Base-by-base conservation (phyloP, 1,140 invertebrate species). In the Trichoplusia ni region DNA sequence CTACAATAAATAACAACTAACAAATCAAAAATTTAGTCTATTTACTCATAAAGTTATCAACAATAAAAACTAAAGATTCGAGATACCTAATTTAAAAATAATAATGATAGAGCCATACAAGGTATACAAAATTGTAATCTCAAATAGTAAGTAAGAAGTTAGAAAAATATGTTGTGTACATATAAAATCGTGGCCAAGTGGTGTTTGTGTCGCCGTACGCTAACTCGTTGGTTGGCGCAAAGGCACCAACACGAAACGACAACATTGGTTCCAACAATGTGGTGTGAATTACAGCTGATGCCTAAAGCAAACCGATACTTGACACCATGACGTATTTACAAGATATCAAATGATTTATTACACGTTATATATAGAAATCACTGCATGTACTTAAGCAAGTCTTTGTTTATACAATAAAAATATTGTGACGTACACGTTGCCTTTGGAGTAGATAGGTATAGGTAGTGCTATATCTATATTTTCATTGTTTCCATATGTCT, bases 341-440 rank as follows among this genome's bases (percentile, higher is more conserved):
- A 78, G 80, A 84, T 86, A 84, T 84, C 75, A 75, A 68, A 77
- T 82, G 81, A 81, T 86, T 77, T 84, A 85, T 81, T 72, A 65
- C 29, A 31, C 21, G 51, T 37, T 54, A 54, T 47, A 47, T 25
- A 54, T 38, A 54, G 31, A 54, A 38, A 54, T 64, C 23, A 54
- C 53, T 63, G 31, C 27, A 58, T 27, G 47, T 37, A 59, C 49
- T 47, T 59, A 56, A 49, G 25, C 51, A 54, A 33, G 13, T 14
- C 18, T 54, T 54, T 37, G 9, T 21, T 33, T 21, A 18, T 9
- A 37, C 51, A 21, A 1, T 19, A 8, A 25, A 54, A 25, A 21
- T 4, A 9, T 3, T n/a, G 6, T 35, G 8, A 5, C 11, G 33
- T 9, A 2, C 11, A 35, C 3, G 33, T 27, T 27, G 25, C 25